Percentiles rank a stretch among this genome's conserved stretches.
Conservation (phyloP, 2,888 invertebrate species). For the Lithophane semibrunnea region DNA sequence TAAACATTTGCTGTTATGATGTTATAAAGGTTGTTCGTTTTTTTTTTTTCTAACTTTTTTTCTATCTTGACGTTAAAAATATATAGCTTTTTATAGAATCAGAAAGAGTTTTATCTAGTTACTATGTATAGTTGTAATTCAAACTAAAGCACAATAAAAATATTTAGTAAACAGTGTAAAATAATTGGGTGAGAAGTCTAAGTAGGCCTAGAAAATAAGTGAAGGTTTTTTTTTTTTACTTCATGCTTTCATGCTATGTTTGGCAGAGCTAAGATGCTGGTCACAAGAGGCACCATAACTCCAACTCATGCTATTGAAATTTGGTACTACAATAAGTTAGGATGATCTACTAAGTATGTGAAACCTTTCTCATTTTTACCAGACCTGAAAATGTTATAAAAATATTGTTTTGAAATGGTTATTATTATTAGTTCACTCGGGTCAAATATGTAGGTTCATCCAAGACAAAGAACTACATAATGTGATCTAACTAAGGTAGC, state of each 20-base stretch:
- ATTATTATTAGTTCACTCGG: neutral
- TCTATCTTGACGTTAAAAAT: neutral
- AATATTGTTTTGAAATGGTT: neutral
- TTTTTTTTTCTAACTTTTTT: neutral
- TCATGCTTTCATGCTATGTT: neutral
- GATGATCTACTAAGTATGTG: neutral
- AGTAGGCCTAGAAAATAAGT: conserved; percentile 18
- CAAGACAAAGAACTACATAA: neutral
- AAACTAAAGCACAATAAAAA: conserved; percentile 20
- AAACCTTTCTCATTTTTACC: conserved; percentile 1
- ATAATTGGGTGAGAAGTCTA: neutral
- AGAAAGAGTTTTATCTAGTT: neutral
- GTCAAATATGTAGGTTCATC: neutral
- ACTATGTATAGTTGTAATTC: neutral
- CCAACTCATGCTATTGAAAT: neutral
- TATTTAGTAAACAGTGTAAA: neutral
- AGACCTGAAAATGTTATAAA: neutral
- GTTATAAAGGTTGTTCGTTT: neutral
- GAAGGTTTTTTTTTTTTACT: neutral
- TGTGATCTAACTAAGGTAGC: neutral
- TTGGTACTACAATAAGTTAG: conserved; percentile 8
- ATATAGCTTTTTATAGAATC: conserved; percentile 10
- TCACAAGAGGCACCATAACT: neutral
- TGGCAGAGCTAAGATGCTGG: neutral
- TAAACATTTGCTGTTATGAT: conserved; percentile 18